Evolutionary conservation across 2,797 vertebrate species (phyloP).

Genomic region (Chloroceryle inda): DNA sequence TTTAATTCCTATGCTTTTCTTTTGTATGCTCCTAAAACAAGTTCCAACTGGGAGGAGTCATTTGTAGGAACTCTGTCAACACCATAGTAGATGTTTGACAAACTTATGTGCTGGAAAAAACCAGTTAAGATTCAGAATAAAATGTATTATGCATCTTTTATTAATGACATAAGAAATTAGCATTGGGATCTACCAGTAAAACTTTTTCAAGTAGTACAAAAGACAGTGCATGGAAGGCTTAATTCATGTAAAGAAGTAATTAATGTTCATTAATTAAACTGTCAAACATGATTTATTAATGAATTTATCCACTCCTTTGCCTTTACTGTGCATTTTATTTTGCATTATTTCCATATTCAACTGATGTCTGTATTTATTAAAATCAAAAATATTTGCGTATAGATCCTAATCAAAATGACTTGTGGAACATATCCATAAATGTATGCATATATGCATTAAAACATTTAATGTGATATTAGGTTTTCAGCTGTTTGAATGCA

Average conservation of each 20-base stretch:
- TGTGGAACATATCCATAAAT: not conserved
- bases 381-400: not conserved
- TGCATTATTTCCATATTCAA: not conserved
- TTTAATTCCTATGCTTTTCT: not conserved
- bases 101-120: not conserved
- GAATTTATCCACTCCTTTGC: not conserved
- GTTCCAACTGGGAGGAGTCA: not conserved
- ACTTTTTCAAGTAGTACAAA: not conserved
- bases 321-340: not conserved
- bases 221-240: not conserved
- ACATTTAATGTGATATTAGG: not conserved
- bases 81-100: not conserved
- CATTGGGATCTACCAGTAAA: not conserved
- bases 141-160: not conserved
- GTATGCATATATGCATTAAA: not conserved
- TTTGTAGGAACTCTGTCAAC: not conserved
- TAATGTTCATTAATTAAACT: slow-evolving; percentile 5
- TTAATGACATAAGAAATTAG: not conserved
- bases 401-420: not conserved
- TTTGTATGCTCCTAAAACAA: not conserved
- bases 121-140: not conserved
- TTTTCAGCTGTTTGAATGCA: slow-evolving; percentile 1
- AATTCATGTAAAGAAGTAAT: not conserved
- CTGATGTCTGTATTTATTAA: not conserved
- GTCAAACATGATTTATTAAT: not conserved